A percentile compares a stretch with the other conserved stretches of the same genome.
phyloP scores from a whole-genome alignment of 2,888 invertebrate genomes.

The Mantis religiosa region DNA sequence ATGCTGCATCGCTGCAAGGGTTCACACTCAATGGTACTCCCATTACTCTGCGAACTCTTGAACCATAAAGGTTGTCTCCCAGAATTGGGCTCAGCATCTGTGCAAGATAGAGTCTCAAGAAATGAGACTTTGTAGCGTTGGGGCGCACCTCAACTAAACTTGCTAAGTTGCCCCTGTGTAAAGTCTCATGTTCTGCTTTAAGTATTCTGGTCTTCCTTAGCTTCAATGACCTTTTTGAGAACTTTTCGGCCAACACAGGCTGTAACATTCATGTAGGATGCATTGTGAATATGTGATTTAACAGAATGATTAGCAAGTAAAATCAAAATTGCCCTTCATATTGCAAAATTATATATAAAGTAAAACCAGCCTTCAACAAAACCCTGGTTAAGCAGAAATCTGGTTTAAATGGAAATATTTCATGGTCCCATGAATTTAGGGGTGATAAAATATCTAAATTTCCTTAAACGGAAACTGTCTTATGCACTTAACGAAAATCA shows the following conservation, averaged over 20 bases:
- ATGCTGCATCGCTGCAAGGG: conserved; percentile 37
- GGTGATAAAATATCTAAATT: no score
- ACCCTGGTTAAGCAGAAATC: no score
- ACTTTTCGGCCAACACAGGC: conserved; percentile 30
- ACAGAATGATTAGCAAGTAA: no score
- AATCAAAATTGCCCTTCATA: no score
- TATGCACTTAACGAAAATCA: no score
- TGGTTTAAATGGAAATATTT: no score
- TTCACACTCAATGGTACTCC: conserved; percentile 39
- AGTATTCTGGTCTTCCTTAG: conserved; percentile 33
- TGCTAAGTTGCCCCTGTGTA: conserved; percentile 36
- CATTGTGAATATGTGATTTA: no score
- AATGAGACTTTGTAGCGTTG: conserved; percentile 39
- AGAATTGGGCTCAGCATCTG: conserved; percentile 42
- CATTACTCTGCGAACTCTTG: conserved; percentile 39
- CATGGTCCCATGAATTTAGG: no score
- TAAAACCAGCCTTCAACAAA: no score
- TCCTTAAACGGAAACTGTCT: no score
- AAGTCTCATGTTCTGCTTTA: conserved; percentile 35
- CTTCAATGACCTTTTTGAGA: conserved; percentile 33
- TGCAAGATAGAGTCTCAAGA: conserved; percentile 42
- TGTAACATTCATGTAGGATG: not conserved
- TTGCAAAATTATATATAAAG: no score
- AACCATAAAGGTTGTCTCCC: conserved; percentile 43
- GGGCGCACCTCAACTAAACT: conserved; percentile 41